A percentile compares a stretch with the other conserved stretches of the same genome.
Evolutionary conservation across 2,797 vertebrate genomes (phyloP).

Genomic region (Diceros bicornis): DNA sequence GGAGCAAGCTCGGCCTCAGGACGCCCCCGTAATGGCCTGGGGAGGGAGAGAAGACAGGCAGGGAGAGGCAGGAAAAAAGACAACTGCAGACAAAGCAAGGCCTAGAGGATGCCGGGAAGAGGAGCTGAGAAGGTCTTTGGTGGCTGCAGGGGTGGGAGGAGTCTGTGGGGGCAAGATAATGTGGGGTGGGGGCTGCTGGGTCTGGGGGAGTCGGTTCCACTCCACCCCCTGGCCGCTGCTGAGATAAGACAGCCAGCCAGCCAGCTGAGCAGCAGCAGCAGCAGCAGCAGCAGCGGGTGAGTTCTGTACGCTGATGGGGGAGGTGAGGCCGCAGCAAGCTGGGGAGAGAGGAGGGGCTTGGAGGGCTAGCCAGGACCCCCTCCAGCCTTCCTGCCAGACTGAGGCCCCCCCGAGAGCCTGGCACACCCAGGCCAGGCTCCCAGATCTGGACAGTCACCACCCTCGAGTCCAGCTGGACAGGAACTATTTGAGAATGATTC

Average conservation of each 20-base stretch:
- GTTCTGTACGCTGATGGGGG: background rate
- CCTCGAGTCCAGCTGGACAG: background rate
- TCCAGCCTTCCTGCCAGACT: background rate
- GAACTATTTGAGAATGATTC: constrained; percentile 62
- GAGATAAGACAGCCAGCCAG: constrained; percentile 33
- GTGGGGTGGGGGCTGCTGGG: background rate
- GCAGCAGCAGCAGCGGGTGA: background rate
- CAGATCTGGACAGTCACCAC: background rate
- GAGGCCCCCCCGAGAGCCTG: background rate
- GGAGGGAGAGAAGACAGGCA: constrained; percentile 1
- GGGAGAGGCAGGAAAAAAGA: constrained; percentile 49
- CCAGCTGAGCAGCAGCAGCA: too few species aligned
- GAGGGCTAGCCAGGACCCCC: background rate
- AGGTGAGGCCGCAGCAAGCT: background rate
- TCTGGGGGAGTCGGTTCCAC: constrained; percentile 52
- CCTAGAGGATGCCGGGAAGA: constrained; percentile 73
- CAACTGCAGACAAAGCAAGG: constrained; percentile 66
- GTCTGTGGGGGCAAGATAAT: constrained; percentile 45
- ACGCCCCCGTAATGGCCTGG: background rate
- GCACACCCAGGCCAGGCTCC: background rate
- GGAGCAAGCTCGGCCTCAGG: background rate
- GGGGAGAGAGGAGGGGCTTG: background rate
- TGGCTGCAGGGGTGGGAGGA: background rate
- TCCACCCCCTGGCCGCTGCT: background rate
- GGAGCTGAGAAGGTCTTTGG: constrained; percentile 35